phyloP scores from a whole-genome alignment of 2,888 invertebrate species.

The Acronicta leporina region DNA sequence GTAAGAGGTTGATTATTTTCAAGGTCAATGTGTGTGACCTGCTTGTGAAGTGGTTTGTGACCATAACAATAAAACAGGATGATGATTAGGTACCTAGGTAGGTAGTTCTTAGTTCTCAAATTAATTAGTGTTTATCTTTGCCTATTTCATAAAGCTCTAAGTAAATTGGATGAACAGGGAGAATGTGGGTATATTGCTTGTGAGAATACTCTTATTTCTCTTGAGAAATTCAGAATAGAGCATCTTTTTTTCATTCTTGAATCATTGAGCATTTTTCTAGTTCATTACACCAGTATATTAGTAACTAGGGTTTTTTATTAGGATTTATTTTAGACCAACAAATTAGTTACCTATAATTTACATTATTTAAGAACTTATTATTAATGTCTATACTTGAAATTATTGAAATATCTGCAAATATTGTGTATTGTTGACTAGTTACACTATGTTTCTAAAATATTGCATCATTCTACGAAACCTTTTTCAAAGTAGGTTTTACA shows the following conservation, averaged over 20 bases:
- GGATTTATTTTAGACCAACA: too few species aligned
- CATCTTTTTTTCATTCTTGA: slow-evolving; percentile 7
- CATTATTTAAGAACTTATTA: too few species aligned
- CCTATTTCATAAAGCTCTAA: not conserved
- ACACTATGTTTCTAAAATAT: slow-evolving; percentile 28
- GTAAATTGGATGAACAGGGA: slow-evolving; percentile 33
- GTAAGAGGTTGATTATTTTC: not conserved
- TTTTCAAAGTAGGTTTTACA: not conserved
- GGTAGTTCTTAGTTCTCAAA: slow-evolving; percentile 11
- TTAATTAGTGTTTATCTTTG: slow-evolving; percentile 4
- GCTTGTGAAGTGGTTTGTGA: slow-evolving; percentile 14
- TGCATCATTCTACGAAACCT: slow-evolving; percentile 44
- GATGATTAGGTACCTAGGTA: not conserved
- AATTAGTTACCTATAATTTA: too few species aligned
- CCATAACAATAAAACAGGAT: slow-evolving; percentile 11
- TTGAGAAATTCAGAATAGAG: not conserved
- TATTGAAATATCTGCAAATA: not conserved
- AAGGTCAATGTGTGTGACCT: slow-evolving; percentile 16
- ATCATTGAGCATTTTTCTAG: too few species aligned
- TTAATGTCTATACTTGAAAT: too few species aligned
- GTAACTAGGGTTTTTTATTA: too few species aligned
- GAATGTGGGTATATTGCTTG: slow-evolving; percentile 39
- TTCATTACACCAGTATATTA: too few species aligned
- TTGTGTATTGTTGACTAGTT: slow-evolving; percentile 17
- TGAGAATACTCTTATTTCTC: slow-evolving; percentile 29